A percentile compares a stretch with the other conserved stretches of the same genome.
phyloP scores from a whole-genome alignment of 1,140 invertebrate species.

The Pomacea maculata region DNA sequence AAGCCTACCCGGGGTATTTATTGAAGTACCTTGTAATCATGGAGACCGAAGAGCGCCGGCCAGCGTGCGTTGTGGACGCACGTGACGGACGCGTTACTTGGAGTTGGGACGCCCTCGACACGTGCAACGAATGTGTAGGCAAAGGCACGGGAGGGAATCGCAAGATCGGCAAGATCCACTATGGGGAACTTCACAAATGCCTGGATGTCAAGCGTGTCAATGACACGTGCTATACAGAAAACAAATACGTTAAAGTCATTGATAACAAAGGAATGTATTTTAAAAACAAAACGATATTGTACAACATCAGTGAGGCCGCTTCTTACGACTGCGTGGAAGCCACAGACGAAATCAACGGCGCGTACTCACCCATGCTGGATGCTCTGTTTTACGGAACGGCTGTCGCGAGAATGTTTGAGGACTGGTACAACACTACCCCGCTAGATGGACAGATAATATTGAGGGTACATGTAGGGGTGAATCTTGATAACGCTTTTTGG shows the following conservation, averaged over 20 bases:
- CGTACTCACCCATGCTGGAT: conserved; percentile 41
- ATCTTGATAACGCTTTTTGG: conserved; percentile 37
- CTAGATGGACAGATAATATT: conserved; percentile 30
- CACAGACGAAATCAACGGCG: conserved; percentile 41
- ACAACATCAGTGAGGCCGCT: conserved; percentile 20
- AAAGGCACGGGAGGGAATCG: conserved; percentile 38
- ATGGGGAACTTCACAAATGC: conserved; percentile 32
- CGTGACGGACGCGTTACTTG: conserved; percentile 24
- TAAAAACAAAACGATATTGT: neutral
- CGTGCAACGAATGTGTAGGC: conserved; percentile 22
- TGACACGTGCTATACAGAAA: conserved; percentile 35
- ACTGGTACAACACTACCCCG: conserved; percentile 30
- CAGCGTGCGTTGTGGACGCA: conserved; percentile 33
- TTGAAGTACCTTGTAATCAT: conserved; percentile 22
- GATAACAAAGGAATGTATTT: conserved; percentile 23
- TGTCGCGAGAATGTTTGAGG: conserved; percentile 42
- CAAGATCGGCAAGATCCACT: conserved; percentile 38
- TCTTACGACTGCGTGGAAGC: conserved; percentile 29
- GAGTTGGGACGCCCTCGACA: conserved; percentile 29
- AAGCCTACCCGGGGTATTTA: conserved; percentile 19
- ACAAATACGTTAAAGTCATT: conserved; percentile 41
- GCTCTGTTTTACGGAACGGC: conserved; percentile 42
- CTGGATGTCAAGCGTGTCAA: conserved; percentile 22
- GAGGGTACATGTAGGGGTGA: conserved; percentile 38
- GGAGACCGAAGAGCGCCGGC: conserved; percentile 27